Evolutionary conservation across 2,113 vertebrate genomes (phyloP).

Genomic region (Epinephelus cyanopodus): DNA sequence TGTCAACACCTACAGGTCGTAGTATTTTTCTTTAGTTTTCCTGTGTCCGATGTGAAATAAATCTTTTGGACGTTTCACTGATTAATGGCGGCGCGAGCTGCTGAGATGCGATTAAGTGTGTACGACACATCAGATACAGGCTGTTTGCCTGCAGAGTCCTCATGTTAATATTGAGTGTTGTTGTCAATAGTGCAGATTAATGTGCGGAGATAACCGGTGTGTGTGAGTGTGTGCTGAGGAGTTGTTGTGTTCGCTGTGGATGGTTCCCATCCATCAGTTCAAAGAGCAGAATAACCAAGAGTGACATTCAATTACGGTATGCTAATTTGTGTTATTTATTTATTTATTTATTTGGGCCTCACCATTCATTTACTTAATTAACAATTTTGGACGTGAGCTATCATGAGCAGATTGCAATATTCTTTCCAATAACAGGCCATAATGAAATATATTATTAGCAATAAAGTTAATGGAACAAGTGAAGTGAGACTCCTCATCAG

Average conservation of each 20-base stretch:
- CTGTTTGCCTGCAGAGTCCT: conserved; percentile 2
- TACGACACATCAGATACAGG: conserved; percentile 23
- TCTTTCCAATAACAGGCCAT: conserved; percentile 74
- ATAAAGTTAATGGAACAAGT: conserved; percentile 79
- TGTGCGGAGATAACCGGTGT: conserved; percentile 42
- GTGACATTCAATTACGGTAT: conserved; percentile 84
- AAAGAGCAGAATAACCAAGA: conserved; percentile 79
- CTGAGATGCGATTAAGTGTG: conserved; percentile 39
- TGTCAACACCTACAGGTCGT: not conserved
- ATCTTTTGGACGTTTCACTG: conserved; percentile 5
- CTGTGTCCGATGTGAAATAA: conserved; percentile 24
- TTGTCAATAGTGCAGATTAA: conserved; percentile 58
- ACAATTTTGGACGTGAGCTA: conserved; percentile 77
- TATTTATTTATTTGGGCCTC: conserved; percentile 78
- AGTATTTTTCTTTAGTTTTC: not conserved
- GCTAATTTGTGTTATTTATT: conserved; percentile 79
- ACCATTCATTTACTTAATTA: conserved; percentile 82
- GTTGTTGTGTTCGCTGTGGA: conserved; percentile 34
- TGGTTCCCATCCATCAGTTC: conserved; percentile 71
- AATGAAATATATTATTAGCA: conserved; percentile 82
- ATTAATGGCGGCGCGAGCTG: conserved; percentile 14
- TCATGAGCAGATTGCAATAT: conserved; percentile 78
- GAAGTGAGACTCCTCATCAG: conserved; percentile 75
- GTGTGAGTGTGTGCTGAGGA: conserved; percentile 10
- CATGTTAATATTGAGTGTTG: conserved; percentile 41